Base-by-base conservation (phyloP, 2,797 vertebrate genomes). In the Myotis daubentonii region DNA sequence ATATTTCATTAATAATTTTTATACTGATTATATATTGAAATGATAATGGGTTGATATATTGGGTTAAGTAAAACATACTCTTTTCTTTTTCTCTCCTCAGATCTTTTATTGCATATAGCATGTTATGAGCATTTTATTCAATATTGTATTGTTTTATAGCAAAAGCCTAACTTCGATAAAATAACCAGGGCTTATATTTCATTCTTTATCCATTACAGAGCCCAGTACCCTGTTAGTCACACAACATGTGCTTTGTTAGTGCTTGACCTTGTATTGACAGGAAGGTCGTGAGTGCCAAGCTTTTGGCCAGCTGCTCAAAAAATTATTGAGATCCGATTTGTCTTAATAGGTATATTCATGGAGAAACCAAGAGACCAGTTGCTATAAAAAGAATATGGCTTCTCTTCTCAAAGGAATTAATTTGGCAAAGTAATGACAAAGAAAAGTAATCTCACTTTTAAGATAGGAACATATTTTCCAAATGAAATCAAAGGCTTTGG, bases 381-480 rank as follows among this genome's bases (percentile, higher is more conserved):
- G 60, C 51, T 44, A 79, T 70, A 20, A 94, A 62, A 94, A 91
- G 36, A 79, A 41, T 2, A 10, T 16, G 1, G n/a, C 38, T 66
- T 74, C 49, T 71, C 62, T 90, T 85, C 74, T 62, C 74, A 62
- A 80, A 85, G 17, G 23, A 49, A 30, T 33, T 49, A 36, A 82
- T 72, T 88, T 41, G 60, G 25, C 74, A 85, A 94, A 60, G 36
- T 28, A 74, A 68, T 22, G 78, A 90, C 47, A 75, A 85, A 84
- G 41, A 8, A 55, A 82, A 85, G 12, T 38, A 68, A 85, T 71
- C 85, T 88, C 2, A 4, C 33, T 87, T 72, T 66, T 70, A 85
- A 84, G 68, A 75, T 90, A 65, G 33, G 85, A 60, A 30, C 75
- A 60, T 19, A 3, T 87, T 90, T 95, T 85, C 60, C 66, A 57